phyloP scores from a whole-genome alignment of 2,888 invertebrate species.

The Apamea sordens region DNA sequence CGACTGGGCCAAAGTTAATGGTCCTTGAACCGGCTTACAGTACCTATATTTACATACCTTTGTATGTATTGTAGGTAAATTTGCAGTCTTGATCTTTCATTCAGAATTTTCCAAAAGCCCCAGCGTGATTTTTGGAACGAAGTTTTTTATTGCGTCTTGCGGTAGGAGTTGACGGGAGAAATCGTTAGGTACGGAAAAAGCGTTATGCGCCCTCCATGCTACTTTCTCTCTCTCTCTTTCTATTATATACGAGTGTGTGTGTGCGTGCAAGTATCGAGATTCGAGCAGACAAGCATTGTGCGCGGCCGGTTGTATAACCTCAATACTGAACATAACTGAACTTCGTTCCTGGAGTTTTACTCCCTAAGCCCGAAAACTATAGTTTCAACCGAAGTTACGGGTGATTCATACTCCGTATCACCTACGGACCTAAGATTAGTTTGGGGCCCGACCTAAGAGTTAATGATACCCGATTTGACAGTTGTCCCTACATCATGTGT shows the following conservation, averaged over 20 bases:
- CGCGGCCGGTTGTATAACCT: not conserved
- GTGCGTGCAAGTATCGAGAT: not conserved
- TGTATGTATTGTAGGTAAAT: not conserved
- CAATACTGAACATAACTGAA: not conserved
- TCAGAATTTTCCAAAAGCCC: not conserved
- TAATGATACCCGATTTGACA: too few relatives aligned
- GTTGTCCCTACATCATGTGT: too few relatives aligned
- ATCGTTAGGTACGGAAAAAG: not conserved
- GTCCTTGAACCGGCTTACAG: conserved; percentile 32
- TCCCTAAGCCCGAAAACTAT: not conserved
- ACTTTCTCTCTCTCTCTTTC: not conserved
- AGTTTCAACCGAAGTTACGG: not conserved
- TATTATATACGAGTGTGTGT: not conserved
- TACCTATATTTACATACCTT: not conserved
- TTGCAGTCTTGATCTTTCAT: not conserved
- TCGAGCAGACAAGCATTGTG: not conserved
- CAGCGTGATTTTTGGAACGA: not conserved
- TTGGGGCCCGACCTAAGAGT: too few relatives aligned
- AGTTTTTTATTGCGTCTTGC: not conserved
- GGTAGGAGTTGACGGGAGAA: not conserved
- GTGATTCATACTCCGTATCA: not conserved
- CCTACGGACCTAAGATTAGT: not conserved
- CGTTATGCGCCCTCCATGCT: not conserved
- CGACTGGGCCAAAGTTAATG: conserved; percentile 30
- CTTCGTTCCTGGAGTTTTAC: not conserved